Percentiles rank a stretch among this genome's conserved stretches.
These are phyloP conservation scores for Neopipo cinnamomea DNA, from an alignment of 2,113 vertebrate genomes.

Conservation along the genomic window DNA sequence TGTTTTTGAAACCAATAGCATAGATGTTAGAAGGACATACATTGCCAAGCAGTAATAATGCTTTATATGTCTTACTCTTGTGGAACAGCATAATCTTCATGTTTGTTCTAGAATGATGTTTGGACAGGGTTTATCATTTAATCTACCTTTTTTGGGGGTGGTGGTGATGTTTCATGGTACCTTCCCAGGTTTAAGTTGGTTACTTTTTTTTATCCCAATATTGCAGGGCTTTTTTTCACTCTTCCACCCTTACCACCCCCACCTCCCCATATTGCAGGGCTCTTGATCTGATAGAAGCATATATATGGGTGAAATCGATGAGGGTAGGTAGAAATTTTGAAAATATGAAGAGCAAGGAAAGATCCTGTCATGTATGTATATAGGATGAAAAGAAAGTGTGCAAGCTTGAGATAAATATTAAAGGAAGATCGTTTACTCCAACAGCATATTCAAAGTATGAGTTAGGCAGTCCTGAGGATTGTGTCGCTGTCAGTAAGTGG, in stretches of 20 bases:
- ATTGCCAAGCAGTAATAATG: background rate
- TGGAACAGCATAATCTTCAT: background rate
- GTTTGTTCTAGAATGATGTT: background rate
- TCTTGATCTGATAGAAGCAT: background rate
- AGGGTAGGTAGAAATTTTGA: background rate
- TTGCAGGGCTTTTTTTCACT: background rate
- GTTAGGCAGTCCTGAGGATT: background rate
- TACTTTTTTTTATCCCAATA: background rate
- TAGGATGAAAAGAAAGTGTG: background rate
- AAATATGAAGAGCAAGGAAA: background rate
- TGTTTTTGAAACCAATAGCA: background rate
- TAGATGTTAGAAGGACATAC: background rate
- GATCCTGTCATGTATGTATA: background rate
- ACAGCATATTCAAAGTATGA: background rate
- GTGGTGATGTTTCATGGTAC: background rate
- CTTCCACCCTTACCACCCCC: background rate
- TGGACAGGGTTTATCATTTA: background rate
- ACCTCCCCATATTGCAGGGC: background rate
- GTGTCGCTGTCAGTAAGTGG: background rate
- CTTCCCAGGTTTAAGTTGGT: background rate
- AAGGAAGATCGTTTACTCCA: background rate
- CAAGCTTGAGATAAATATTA: background rate
- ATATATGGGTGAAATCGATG: background rate
- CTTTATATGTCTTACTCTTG: background rate
- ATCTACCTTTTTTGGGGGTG: background rate